Base-by-base conservation (phyloP, 2,797 vertebrate species). In the Danio albolineatus region DNA sequence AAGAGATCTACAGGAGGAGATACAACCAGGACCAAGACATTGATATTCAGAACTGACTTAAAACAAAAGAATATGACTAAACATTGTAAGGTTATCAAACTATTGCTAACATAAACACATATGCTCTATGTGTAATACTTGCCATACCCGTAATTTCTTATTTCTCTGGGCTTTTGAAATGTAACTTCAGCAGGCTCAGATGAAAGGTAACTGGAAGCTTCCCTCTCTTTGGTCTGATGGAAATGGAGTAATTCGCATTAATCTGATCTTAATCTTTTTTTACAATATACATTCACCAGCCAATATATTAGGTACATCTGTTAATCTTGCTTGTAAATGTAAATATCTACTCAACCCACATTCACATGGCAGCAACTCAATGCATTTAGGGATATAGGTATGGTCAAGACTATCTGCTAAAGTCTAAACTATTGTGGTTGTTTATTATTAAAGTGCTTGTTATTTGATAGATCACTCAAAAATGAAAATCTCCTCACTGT, bases 121-220 rank as follows among this genome's bases (percentile, higher is more conserved):
- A 36, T n/a, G 36, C 8, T 28, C 5, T 48, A 19, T 60, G 21
- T 49, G 28, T 12, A 38, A 16, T 48, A 38, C n/a, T 64, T 71
- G 21, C 57, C 85, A 88, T 86, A 94, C 90, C 86, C 72, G 54
- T 86, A 16, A 76, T 28, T 64, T 12, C 78, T 87, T 60, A 39
- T 51, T 71, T 71, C 69, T 19, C 83, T 81, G 51, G 81, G 88
- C 61, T 77, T 82, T 14, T 85, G 86, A 46, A 93, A 90, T 0
- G 85, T 85, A 76, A 86, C 74, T 57, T 90, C 88, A 6, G 89
- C 88, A 12, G 93, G 93, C 93, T 92, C 91, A 0, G 85, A 89
- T 41, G 91, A 93, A 65, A 92, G 72, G 5, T 83, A 79, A 66
- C 88, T 82, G 41, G 73, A 57, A 4, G 48, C 64, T 59, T 44